Percentiles rank a stretch among this genome's conserved stretches.
phyloP scores from a whole-genome alignment of 2,113 vertebrate genomes.

The Mus spicilegus region DNA sequence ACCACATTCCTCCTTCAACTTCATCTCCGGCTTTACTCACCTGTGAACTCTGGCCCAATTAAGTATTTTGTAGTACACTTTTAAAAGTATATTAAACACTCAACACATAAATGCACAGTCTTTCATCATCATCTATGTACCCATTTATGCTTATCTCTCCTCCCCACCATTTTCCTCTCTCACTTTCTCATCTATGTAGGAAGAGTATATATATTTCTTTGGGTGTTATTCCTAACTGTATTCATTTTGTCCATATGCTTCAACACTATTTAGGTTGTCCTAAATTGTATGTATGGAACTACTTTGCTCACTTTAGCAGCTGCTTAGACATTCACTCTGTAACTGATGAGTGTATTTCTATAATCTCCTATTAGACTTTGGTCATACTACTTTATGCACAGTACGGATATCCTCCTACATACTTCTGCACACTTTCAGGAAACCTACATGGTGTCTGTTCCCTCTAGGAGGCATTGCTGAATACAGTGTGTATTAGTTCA shows the following conservation, averaged over 20 bases:
- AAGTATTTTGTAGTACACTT: neutral
- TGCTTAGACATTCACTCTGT: neutral
- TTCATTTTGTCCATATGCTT: neutral
- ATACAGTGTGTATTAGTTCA: neutral
- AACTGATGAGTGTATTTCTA: neutral
- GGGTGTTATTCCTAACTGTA: slow-evolving; percentile 1
- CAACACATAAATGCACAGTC: neutral
- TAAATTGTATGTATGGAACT: neutral
- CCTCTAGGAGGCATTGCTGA: neutral
- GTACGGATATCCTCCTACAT: neutral
- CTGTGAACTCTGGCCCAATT: neutral
- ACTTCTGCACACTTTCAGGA: neutral
- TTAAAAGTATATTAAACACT: neutral
- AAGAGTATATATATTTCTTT: neutral
- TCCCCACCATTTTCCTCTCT: neutral
- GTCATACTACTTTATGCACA: neutral
- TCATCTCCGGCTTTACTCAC: neutral
- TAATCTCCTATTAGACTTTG: slow-evolving; percentile 16
- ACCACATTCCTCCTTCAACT: neutral
- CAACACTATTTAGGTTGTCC: slow-evolving; percentile 18
- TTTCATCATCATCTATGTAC: neutral
- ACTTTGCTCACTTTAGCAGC: slow-evolving; percentile 35
- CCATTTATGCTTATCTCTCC: neutral
- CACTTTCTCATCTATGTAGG: neutral
- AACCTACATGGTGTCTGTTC: neutral